Evolutionary conservation across 2,797 vertebrate genomes (phyloP).

Genomic region (Karalla daura): DNA sequence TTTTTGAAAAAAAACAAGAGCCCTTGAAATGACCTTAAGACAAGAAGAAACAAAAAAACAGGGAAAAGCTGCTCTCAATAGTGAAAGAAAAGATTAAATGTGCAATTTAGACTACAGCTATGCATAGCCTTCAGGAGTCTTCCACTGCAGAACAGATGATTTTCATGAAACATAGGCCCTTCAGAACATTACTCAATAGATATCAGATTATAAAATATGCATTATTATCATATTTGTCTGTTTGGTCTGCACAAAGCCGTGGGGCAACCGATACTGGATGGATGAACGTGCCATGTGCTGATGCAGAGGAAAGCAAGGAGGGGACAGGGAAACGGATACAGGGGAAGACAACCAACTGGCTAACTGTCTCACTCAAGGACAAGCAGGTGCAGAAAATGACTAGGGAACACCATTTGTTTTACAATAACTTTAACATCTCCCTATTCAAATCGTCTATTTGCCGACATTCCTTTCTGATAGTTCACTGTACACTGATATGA

Average conservation of each 20-base stretch:
- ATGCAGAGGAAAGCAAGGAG: slow-evolving; percentile 20
- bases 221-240: slow-evolving; percentile 76
- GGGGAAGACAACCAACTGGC: slow-evolving; percentile 42
- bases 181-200: slow-evolving; percentile 68
- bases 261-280: slow-evolving; percentile 60
- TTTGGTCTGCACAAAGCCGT: slow-evolving; percentile 44
- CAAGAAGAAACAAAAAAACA: slow-evolving; percentile 25
- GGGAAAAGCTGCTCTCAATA: slow-evolving; percentile 43
- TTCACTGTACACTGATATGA: slow-evolving; percentile 60
- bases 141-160: slow-evolving; percentile 53
- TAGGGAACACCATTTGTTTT: slow-evolving; percentile 45
- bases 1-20: slow-evolving; percentile 73
- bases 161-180: slow-evolving; percentile 63
- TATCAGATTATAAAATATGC: slow-evolving; percentile 71
- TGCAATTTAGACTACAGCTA: slow-evolving; percentile 60
- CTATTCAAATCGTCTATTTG: slow-evolving; percentile 53
- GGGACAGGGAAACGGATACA: slow-evolving; percentile 49
- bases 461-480: slow-evolving; percentile 70
- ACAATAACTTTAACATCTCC: slow-evolving; percentile 63
- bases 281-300: slow-evolving; percentile 57
- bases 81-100: slow-evolving; percentile 66
- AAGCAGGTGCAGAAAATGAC: slow-evolving; percentile 76
- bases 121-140: slow-evolving; percentile 64
- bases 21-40: slow-evolving; percentile 75
- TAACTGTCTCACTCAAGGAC: slow-evolving; percentile 71